A percentile compares a stretch with the other conserved stretches of the same genome.
Evolutionary conservation across 2,113 vertebrate genomes (phyloP).

Genomic region (Sorex fumeus): DNA sequence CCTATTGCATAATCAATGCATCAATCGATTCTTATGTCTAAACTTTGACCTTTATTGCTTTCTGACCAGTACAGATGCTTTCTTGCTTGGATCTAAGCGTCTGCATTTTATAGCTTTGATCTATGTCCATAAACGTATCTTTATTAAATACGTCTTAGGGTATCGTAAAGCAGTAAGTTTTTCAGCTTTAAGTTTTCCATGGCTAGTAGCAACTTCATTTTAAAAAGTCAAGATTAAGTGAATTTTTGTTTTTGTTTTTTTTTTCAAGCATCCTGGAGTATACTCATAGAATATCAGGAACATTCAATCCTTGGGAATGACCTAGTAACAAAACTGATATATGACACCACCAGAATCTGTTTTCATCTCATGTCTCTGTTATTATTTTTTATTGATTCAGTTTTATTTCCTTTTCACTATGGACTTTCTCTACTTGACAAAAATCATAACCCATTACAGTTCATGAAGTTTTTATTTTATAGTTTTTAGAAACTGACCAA

Average conservation of each 20-base stretch:
- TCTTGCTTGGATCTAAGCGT: neutral
- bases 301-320: neutral
- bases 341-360: neutral
- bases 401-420: neutral
- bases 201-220: neutral
- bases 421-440: constrained; percentile 11
- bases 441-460: neutral
- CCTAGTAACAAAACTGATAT: neutral
- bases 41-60: neutral
- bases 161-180: neutral
- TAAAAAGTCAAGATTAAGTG: neutral
- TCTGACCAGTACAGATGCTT: neutral
- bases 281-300: neutral
- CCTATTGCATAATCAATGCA: neutral
- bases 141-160: neutral
- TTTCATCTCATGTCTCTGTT: neutral
- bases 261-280: neutral
- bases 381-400: neutral
- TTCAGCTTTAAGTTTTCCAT: neutral
- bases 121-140: neutral
- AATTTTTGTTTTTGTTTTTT: no score
- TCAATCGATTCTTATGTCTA: neutral
- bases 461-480: neutral
- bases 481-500: constrained; percentile 27
- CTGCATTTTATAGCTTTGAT: neutral